phyloP scores from a whole-genome alignment of 1,140 invertebrate species.

The Leptinotarsa lineolata region DNA sequence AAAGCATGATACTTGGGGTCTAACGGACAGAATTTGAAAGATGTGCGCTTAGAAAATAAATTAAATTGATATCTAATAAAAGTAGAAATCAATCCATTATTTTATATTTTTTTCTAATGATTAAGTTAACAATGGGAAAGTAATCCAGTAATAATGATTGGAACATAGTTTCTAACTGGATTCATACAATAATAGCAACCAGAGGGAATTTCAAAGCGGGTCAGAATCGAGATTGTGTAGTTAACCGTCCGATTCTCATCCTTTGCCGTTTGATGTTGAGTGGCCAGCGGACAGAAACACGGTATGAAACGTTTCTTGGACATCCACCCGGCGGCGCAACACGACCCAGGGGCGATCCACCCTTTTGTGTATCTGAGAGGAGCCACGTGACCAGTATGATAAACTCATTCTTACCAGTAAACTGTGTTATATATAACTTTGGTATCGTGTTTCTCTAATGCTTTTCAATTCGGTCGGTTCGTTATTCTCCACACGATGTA shows the following conservation, averaged over 20 bases:
- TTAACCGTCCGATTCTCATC: neutral
- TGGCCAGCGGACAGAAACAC: neutral
- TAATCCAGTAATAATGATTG: too few species aligned
- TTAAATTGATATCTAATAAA: too few species aligned
- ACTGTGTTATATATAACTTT: slow-evolving; percentile 8
- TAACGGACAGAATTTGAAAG: too few species aligned
- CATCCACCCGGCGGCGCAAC: neutral
- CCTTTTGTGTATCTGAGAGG: neutral
- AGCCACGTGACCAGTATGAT: neutral
- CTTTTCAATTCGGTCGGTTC: neutral
- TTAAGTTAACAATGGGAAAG: too few species aligned
- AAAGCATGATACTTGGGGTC: too few species aligned
- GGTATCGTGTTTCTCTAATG: slow-evolving; percentile 1
- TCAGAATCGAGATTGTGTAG: neutral
- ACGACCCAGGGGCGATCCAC: neutral
- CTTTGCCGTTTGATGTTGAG: slow-evolving; percentile 1
- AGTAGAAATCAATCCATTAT: too few species aligned
- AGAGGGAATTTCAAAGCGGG: neutral
- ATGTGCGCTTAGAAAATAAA: too few species aligned
- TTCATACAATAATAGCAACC: neutral
- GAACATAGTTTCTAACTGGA: too few species aligned
- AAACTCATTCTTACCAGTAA: neutral
- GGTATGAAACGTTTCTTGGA: neutral
- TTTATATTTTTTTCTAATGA: too few species aligned
- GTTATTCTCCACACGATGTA: neutral